Evolutionary conservation across 1,140 invertebrate species (phyloP), one percentile per base, ranked within the genome.

Genomic region (Zelostemma sp.): DNA sequence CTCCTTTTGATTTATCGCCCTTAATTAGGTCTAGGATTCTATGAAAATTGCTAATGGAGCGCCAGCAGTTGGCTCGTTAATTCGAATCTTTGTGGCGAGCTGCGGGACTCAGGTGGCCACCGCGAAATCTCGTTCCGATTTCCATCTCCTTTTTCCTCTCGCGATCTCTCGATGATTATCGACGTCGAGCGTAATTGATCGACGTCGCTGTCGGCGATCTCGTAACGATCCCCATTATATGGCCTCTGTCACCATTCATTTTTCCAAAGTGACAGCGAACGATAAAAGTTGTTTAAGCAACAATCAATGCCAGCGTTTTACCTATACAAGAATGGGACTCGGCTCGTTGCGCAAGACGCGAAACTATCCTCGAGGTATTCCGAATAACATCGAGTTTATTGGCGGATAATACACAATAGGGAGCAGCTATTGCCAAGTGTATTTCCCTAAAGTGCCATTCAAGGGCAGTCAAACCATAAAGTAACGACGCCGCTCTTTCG

Each of bases 381-480:
- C 55, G 62, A 66, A 61, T 45, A 17, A 50, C 15, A 43, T 43
- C 12, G 35, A 38, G 62, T 75, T 81, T 80, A 81, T 79, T 75
- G 79, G 72, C 73, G 70, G 75, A 81, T 77, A 75, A 81, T 77
- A 74, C 72, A 75, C 75, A 72, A 79, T 79, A 80, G 78, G 71
- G 66, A 69, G 55, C 53, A 69, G 53, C 56, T 62, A 61, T 55
- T 60, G 43, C 54, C 48, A 19, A 35, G 45, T 70, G 74, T 78
- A 84, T 84, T 84, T 84, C 82, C 82, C 82, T 84, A 82, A 84
- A 84, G 82, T 84, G 72, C 82, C 80, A 82, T 84, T 68, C 61
- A 78, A 81, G 77, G 75, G 80, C 73, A 82, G 80, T 83, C 59
- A 83, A 83, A 83, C 82, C 77, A 84, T 84, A 84, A 84, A 84